Conservation (phyloP, 2,113 vertebrate species). For the Brienomyrus longianalis region DNA sequence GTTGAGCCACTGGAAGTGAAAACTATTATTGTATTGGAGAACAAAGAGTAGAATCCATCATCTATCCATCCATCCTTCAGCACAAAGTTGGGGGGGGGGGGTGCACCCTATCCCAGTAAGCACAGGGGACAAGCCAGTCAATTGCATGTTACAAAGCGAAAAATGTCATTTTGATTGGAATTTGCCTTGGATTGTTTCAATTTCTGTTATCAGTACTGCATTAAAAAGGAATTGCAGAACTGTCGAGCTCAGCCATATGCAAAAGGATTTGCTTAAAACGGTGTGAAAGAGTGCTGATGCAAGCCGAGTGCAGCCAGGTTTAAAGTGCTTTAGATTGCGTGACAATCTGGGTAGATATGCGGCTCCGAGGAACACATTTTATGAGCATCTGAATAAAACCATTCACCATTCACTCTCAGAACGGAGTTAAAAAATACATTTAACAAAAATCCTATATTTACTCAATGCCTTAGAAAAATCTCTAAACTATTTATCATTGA, state of each 20-base stretch:
- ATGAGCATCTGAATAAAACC: background rate
- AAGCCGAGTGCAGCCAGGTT: background rate
- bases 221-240: background rate
- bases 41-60: background rate
- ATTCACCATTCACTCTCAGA: background rate
- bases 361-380: background rate
- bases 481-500: background rate
- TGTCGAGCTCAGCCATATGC: background rate
- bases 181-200: background rate
- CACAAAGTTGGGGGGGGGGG: background rate
- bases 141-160: background rate
- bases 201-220: background rate
- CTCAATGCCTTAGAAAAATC: background rate
- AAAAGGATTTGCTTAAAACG: background rate
- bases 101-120: background rate
- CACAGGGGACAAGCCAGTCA: background rate
- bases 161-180: background rate
- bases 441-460: background rate
- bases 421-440: background rate
- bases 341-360: background rate
- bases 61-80: background rate
- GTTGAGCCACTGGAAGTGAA: background rate
- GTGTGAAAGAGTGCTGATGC: background rate
- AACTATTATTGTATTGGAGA: background rate
- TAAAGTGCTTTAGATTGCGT: background rate